Evolutionary conservation across 2,797 vertebrate species (phyloP).

Genomic region (Chrysocyon brachyurus): DNA sequence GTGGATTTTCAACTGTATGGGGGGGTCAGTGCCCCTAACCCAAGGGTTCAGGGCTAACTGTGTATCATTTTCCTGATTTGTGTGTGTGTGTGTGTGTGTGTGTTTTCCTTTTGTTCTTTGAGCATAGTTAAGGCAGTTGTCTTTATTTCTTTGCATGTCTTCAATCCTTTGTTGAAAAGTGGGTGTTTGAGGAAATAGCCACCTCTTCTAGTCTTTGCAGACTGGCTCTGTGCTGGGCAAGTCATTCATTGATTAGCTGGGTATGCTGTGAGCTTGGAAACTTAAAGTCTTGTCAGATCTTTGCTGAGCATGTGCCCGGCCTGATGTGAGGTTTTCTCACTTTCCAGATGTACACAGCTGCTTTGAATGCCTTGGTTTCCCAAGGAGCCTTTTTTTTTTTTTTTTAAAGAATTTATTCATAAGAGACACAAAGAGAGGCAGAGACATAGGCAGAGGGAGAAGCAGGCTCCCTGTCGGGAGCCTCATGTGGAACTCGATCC

Average conservation of each 20-base stretch:
- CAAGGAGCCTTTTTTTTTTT: too few species aligned
- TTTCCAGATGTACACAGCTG: not conserved
- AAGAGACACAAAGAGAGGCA: too few species aligned
- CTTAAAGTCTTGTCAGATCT: not conserved
- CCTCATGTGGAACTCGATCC: too few species aligned
- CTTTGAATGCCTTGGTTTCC: not conserved
- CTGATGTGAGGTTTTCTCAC: not conserved
- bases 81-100: not conserved
- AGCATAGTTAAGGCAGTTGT: not conserved
- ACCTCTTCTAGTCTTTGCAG: not conserved
- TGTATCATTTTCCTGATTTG: not conserved
- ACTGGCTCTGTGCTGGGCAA: not conserved
- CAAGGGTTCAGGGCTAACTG: not conserved
- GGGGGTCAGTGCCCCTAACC: not conserved
- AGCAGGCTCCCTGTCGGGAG: too few species aligned
- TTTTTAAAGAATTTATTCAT: too few species aligned
- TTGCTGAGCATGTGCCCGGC: not conserved
- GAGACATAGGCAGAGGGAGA: too few species aligned
- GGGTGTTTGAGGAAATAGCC: not conserved
- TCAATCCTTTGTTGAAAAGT: not conserved
- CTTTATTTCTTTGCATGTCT: not conserved
- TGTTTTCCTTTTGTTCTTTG: not conserved
- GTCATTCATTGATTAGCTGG: not conserved
- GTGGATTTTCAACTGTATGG: not conserved
- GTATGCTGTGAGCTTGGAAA: not conserved